phyloP scores from a whole-genome alignment of 2,888 invertebrate species.

The Hipparchia semele region DNA sequence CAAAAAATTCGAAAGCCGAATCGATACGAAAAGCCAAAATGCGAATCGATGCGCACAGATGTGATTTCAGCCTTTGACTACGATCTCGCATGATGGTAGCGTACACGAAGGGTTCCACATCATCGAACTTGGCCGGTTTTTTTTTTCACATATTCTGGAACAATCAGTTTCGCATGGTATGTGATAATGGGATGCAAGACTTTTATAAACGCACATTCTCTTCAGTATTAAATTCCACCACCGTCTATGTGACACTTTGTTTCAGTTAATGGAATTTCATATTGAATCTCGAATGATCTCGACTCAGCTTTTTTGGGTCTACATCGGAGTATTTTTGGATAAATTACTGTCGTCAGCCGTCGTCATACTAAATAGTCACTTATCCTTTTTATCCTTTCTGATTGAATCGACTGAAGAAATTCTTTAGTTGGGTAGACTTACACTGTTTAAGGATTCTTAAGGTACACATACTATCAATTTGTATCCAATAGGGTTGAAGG shows the following conservation, averaged over 20 bases:
- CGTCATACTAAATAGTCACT: not conserved
- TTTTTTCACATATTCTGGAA: no score
- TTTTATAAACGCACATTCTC: not conserved
- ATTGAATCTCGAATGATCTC: not conserved
- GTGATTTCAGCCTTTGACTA: no score
- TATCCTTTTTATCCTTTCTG: not conserved
- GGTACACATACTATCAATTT: not conserved
- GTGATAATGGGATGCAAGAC: not conserved
- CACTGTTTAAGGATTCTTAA: not conserved
- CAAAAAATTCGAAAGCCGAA: no score
- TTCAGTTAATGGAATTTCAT: slow-evolving; percentile 1
- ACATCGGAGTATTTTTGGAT: not conserved
- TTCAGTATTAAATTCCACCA: not conserved
- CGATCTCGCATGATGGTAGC: no score
- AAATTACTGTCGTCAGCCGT: not conserved
- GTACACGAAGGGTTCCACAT: no score
- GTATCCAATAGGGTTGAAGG: not conserved
- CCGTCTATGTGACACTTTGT: not conserved
- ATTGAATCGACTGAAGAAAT: not conserved
- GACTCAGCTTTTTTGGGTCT: not conserved
- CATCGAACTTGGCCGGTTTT: no score
- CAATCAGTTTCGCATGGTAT: no score
- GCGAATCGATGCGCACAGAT: no score
- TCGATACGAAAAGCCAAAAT: no score
- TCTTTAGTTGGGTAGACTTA: not conserved